Evolutionary conservation across 2,797 vertebrate genomes (phyloP), one percentile per base, ranked within the genome.

Genomic region (Lepus townsendii): DNA sequence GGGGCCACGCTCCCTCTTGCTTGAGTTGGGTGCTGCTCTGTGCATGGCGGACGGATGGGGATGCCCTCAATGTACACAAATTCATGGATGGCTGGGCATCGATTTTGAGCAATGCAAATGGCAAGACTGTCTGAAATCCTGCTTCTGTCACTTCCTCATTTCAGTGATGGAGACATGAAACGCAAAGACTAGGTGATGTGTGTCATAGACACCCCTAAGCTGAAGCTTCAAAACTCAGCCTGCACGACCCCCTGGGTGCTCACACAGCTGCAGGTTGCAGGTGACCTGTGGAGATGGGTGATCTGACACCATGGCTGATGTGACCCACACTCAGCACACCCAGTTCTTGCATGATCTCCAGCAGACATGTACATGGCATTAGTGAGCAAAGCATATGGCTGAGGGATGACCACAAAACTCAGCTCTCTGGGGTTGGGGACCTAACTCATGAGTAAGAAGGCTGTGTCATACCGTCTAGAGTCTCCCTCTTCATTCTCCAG

Each of bases 101-200:
- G 86, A 7, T 94, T 93, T 84, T 92, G 95, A 95, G 92, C 92
- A 83, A 95, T 94, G 95, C 90, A 97, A 97, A 96, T 88, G 63
- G 75, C 1, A 24, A 91, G 82, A 42, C 85, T 26, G 2, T 95
- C 87, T 94, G 91, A 96, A 95, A 87, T 83, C 93, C 94, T 54
- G 50, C 84, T 91, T 95, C 84, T 90, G 62, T 91, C 62, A 66
- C 77, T 94, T 73, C 75, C 52, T 91, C 72, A 62, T 96, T 96
- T 95, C 66, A 50, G 83, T 42, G 84, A 90, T 95, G 66, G 73
- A 94, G 95, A 84, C 32, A 73, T 0, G 5, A 88, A 94, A 86
- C 0, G 7, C 68, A 78, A 82, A 92, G 93, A 83, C 32, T 27
- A 92, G 95, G 75, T 83, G 83, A 90, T 92, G 75, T 95, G 84